Evolutionary conservation across 1,140 invertebrate genomes (phyloP), one percentile per base, ranked within the genome.

Genomic region (Elysia chlorotica): DNA sequence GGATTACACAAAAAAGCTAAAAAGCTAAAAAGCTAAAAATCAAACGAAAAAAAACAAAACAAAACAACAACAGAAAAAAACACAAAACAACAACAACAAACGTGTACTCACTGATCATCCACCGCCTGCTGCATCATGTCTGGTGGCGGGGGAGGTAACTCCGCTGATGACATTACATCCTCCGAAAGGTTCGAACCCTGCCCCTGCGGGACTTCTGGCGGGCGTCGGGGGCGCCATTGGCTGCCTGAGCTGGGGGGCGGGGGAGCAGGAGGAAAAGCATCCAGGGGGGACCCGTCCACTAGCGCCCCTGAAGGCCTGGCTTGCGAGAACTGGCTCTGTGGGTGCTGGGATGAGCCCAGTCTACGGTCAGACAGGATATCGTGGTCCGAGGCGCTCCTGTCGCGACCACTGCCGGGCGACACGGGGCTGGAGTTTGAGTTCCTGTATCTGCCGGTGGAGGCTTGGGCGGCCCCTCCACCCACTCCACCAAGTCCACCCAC

Each of bases 361-460:
- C 59, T 33, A 21, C 56, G 48, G 6, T 69, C 67, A 19, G 67
- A 57, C n/a, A 69, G 30, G 21, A 69, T 31, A 30, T 69, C 67
- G 33, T 69, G 67, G 25, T 69, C 67, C 10, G 67, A 69, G 21
- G 67, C 53, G 54, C 67, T 69, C 21, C 67, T 28, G 3, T 69
- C 67, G 5, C 67, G 31, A n/a, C n/a, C 1, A 48, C 10, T 2
- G 30, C 30, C 2, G 5, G 30, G 5, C 10, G 31, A 17, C n/a
- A 4, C 6, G 30, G 19, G n/a, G 31, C 31, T 70, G 62, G 19
- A 71, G 28, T 28, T 21, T 63, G 54, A 19, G 17, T 41, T n/a
- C n/a, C n/a, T n/a, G n/a, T n/a, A n/a, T n/a, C n/a, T n/a, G n/a
- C n/a, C n/a, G n/a, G n/a, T n/a, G n/a, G n/a, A n/a, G n/a, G n/a